A percentile compares a stretch with the other conserved stretches of the same genome.
Evolutionary conservation across 2,113 vertebrate genomes (phyloP).

Genomic region (Peromyscus leucopus): DNA sequence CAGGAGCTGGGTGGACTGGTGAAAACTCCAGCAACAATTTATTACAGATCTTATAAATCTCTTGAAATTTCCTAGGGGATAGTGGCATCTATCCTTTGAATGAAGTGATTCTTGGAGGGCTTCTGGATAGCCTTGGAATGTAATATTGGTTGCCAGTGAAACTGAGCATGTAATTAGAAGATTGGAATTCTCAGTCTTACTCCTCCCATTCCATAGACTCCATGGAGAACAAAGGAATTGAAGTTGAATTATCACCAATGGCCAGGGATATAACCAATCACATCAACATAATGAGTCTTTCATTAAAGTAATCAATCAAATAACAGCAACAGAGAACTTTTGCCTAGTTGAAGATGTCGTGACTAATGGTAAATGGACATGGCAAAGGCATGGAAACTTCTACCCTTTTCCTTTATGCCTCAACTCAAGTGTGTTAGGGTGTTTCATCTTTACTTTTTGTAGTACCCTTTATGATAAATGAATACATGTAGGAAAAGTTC

Average conservation of each 20-base stretch:
- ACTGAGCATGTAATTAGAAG: background rate
- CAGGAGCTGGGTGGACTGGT: no score
- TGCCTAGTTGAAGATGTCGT: background rate
- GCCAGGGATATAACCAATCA: background rate
- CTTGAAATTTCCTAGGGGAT: background rate
- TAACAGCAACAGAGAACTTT: background rate
- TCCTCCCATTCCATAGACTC: background rate
- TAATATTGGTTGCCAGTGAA: background rate
- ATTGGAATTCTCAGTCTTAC: background rate
- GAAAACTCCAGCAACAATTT: no score
- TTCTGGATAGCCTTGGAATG: background rate
- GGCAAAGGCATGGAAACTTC: background rate
- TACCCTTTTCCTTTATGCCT: background rate
- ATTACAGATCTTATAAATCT: background rate
- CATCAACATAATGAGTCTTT: background rate
- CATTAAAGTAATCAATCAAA: background rate
- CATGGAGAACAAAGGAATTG: background rate
- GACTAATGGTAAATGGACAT: background rate
- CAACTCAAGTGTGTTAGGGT: background rate
- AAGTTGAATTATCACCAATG: background rate
- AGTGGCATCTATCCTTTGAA: background rate
- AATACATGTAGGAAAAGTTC: background rate
- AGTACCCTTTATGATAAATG: background rate
- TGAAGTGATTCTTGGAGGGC: background rate
- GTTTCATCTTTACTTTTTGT: background rate